phyloP scores from a whole-genome alignment of 2,797 vertebrate species.

The Cyprinella venusta region DNA sequence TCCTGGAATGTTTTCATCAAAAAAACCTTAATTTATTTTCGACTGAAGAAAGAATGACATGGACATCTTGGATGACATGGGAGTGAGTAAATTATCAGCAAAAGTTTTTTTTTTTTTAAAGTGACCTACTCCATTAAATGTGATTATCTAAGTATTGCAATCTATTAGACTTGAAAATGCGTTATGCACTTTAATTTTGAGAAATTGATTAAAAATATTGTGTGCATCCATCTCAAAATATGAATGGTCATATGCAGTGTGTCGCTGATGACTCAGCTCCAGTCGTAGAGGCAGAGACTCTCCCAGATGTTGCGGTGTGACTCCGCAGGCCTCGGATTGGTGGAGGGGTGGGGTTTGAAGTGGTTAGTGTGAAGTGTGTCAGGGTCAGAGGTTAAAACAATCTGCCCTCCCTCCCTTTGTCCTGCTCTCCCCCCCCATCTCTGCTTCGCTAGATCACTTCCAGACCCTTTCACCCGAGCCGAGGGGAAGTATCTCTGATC shows the following conservation, averaged over 20 bases:
- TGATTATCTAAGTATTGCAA: background rate
- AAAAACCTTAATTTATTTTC: no score
- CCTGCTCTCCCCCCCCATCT: constrained; percentile 49
- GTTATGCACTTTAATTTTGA: background rate
- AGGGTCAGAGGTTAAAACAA: constrained; percentile 83
- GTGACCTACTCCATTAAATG: background rate
- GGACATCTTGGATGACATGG: no score
- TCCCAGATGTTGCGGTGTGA: constrained; percentile 66
- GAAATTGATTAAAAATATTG: background rate
- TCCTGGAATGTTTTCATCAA: no score
- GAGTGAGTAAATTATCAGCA: no score
- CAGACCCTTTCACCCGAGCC: constrained; percentile 53
- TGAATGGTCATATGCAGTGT: background rate
- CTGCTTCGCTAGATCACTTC: constrained; percentile 46
- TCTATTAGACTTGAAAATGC: background rate
- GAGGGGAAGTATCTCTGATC: background rate
- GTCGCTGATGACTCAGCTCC: constrained; percentile 3
- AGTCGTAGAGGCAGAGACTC: constrained; percentile 6
- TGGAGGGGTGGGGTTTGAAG: constrained; percentile 73
- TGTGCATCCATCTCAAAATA: background rate
- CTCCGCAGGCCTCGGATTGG: constrained; percentile 59
- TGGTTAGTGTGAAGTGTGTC: constrained; percentile 79
- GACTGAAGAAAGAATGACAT: no score
- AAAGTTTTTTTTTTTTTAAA: no score
- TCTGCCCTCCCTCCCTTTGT: constrained; percentile 59